phyloP scores from a whole-genome alignment of 2,113 vertebrate species.

The Ursus arctos region DNA sequence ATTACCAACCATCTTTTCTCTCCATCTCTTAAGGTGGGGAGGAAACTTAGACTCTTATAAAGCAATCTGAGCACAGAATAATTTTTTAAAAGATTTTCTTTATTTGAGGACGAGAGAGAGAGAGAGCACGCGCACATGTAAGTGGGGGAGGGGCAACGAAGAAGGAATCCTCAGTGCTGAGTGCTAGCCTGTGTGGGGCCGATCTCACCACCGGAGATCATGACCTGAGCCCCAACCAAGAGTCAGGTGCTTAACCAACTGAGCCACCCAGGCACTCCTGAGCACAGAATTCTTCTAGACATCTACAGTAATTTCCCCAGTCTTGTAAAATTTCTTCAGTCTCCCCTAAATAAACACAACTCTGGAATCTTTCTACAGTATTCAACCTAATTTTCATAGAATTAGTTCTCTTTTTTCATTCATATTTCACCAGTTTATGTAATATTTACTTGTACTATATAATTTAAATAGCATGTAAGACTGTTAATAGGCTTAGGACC shows the following conservation, averaged over 20 bases:
- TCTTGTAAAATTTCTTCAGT: neutral
- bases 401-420: neutral
- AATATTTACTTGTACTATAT: neutral
- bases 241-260: neutral
- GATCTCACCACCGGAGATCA: neutral
- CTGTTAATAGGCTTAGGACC: neutral
- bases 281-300: neutral
- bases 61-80: neutral
- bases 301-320: neutral
- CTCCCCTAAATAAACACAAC: neutral
- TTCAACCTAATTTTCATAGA: constrained; percentile 3
- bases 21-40: neutral
- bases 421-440: neutral
- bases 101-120: neutral
- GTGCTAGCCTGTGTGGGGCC: neutral
- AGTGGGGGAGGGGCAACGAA: neutral
- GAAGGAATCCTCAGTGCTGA: neutral
- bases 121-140: fast-evolving
- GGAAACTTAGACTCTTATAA: neutral
- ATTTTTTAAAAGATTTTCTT: neutral
- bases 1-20: neutral
- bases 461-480: constrained; percentile 1
- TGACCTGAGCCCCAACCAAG: neutral
- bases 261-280: neutral
- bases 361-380: neutral